phyloP scores from a whole-genome alignment of 2,797 vertebrate species.

The Oophaga sylvatica region DNA sequence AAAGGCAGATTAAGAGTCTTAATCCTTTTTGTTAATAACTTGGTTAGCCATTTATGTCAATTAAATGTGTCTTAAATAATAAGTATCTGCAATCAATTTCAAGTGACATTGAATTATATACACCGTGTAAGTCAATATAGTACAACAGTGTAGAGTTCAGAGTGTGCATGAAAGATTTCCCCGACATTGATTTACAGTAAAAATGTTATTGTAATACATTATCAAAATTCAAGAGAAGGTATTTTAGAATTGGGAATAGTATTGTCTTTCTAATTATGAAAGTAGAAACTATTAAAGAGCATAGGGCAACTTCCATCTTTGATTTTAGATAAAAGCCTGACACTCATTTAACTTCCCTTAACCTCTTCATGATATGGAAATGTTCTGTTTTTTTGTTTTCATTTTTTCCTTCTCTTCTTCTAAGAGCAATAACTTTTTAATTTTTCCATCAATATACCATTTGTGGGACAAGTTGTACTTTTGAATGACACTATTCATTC shows the following conservation, averaged over 20 bases:
- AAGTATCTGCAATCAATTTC: conserved; percentile 5
- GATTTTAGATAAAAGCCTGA: neutral
- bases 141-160: neutral
- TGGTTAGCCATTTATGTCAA: neutral
- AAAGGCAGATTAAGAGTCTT: neutral
- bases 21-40: neutral
- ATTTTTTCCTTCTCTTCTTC: too few species aligned
- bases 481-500: too few species aligned
- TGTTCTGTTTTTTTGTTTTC: too few species aligned
- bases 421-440: too few species aligned
- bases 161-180: neutral
- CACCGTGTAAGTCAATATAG: neutral
- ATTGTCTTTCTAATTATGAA: neutral
- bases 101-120: conserved; percentile 14
- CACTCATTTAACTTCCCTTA: neutral
- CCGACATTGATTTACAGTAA: neutral
- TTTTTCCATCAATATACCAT: too few species aligned
- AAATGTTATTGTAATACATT: neutral
- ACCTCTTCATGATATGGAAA: too few species aligned
- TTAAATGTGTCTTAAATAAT: neutral
- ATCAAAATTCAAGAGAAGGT: neutral
- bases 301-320: neutral
- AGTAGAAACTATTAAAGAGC: neutral
- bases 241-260: neutral
- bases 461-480: too few species aligned